Conservation (phyloP, 2,888 invertebrate genomes). For the Cylindroiulus punctatus region DNA sequence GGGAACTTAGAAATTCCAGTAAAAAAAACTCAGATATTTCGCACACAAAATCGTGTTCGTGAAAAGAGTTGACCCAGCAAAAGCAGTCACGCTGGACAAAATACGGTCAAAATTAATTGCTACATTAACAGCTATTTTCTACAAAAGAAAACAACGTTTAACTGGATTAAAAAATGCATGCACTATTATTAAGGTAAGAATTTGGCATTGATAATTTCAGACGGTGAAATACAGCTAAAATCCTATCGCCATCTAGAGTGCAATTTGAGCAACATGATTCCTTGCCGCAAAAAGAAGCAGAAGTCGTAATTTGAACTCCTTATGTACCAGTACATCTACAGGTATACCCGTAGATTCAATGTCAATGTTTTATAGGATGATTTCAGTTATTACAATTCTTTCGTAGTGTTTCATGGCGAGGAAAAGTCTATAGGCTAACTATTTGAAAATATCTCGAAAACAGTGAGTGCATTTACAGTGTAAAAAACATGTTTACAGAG, state of each 20-base stretch:
- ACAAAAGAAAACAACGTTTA: not conserved
- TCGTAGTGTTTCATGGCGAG: too few species aligned
- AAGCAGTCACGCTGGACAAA: not conserved
- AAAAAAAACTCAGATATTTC: not conserved
- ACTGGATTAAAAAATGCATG: not conserved
- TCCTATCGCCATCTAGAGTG: not conserved
- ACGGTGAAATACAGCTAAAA: not conserved
- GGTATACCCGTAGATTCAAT: too few species aligned
- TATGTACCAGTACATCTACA: too few species aligned
- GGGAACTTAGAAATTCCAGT: not conserved
- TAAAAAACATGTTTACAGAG: too few species aligned
- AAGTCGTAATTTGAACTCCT: too few species aligned
- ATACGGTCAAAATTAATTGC: conserved; percentile 27
- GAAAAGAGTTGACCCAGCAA: conserved; percentile 42
- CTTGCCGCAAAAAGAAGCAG: too few species aligned
- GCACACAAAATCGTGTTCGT: not conserved
- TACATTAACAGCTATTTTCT: conserved; percentile 4
- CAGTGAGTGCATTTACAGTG: too few species aligned
- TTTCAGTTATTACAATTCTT: too few species aligned
- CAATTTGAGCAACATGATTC: not conserved
- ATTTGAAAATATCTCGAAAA: too few species aligned
- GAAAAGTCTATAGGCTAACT: too few species aligned
- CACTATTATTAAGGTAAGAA: not conserved
- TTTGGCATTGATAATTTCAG: too few species aligned
- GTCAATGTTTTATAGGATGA: too few species aligned